These are phyloP conservation scores for Channallabes apus DNA, from an alignment of 2,797 vertebrate genomes.

Conservation along the genomic window DNA sequence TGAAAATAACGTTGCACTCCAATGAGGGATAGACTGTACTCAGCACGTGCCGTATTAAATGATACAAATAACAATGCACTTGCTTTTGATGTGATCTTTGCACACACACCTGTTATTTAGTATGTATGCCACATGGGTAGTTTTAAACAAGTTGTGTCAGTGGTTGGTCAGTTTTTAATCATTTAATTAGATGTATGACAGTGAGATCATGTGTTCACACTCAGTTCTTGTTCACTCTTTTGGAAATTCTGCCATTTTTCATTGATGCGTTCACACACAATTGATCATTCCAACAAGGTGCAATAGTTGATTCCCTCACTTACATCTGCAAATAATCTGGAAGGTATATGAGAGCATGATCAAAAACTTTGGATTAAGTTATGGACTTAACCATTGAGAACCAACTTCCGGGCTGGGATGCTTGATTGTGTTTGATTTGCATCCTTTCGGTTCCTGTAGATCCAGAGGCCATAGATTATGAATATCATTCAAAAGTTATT, in stretches of 20 bases:
- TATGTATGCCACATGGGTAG: neutral
- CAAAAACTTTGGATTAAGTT: neutral
- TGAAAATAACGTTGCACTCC: neutral
- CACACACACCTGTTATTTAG: neutral
- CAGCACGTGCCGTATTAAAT: conserved; percentile 23
- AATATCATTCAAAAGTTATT: too few species aligned
- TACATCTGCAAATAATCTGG: too few species aligned
- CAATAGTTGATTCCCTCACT: too few species aligned
- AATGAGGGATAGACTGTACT: conserved; percentile 83
- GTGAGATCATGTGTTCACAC: neutral
- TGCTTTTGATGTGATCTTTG: neutral
- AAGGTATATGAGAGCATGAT: neutral
- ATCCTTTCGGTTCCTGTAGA: neutral
- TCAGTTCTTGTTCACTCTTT: neutral
- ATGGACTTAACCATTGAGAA: neutral
- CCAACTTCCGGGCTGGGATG: neutral
- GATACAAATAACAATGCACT: neutral
- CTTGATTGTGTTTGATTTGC: neutral
- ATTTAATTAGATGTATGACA: neutral
- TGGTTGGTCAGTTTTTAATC: neutral
- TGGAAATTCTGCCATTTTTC: neutral
- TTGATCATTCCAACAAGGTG: neutral
- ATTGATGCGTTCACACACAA: neutral
- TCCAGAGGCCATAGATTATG: too few species aligned
- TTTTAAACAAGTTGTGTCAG: neutral